phyloP scores from a whole-genome alignment of 2,888 invertebrate genomes.

The Clanis bilineata region DNA sequence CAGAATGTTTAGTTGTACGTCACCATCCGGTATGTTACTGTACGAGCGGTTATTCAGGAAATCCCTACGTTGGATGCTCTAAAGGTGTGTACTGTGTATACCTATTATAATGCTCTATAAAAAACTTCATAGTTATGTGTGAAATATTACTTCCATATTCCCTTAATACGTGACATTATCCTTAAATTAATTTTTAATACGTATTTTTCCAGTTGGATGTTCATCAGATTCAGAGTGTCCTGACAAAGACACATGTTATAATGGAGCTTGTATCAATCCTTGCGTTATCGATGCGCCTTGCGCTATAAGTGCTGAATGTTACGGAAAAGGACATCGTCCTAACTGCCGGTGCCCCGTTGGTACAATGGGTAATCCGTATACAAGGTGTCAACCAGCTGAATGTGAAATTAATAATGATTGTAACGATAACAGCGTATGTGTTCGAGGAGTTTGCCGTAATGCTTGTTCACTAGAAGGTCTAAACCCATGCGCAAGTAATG shows the following conservation, averaged over 20 bases:
- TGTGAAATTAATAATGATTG: slow-evolving; percentile 91
- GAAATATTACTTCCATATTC: no score
- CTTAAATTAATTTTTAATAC: no score
- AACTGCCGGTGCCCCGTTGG: slow-evolving; percentile 90
- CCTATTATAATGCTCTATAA: no score
- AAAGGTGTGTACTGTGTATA: slow-evolving; percentile 77
- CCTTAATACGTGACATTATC: background rate
- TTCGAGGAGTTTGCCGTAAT: slow-evolving; percentile 88
- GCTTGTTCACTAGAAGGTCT: slow-evolving; percentile 86
- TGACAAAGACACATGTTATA: slow-evolving; percentile 91
- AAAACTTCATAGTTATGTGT: no score
- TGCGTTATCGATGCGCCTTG: slow-evolving; percentile 91
- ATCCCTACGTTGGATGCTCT: slow-evolving; percentile 90
- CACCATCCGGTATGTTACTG: slow-evolving; percentile 95
- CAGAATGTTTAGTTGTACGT: slow-evolving; percentile 90
- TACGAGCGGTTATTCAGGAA: slow-evolving; percentile 91
- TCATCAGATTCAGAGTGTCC: slow-evolving; percentile 91
- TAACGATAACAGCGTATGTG: slow-evolving; percentile 87
- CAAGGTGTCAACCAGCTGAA: slow-evolving; percentile 88
- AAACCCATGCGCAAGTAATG: slow-evolving; percentile 92
- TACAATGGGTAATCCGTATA: slow-evolving; percentile 90
- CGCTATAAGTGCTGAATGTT: slow-evolving; percentile 92
- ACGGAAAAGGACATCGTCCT: slow-evolving; percentile 89
- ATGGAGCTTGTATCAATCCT: slow-evolving; percentile 91
- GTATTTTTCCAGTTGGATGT: slow-evolving; percentile 87